Base-by-base conservation (phyloP, 2,888 invertebrate genomes). In the Pocota personata region DNA sequence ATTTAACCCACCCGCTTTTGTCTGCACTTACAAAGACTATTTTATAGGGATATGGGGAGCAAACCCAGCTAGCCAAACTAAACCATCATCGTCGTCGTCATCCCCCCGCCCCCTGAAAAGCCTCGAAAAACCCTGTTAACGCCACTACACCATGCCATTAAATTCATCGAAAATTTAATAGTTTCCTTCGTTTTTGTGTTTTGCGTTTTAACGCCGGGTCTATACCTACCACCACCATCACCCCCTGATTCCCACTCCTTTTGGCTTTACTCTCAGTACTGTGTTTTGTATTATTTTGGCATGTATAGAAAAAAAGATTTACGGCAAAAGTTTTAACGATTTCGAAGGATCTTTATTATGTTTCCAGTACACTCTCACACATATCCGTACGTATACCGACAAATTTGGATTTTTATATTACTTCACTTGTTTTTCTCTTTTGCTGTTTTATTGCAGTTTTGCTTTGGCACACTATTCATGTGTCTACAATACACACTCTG, bases 261-360 rank as follows among this genome's bases (percentile, higher is more conserved):
- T 40, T 58, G 16, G 55, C 48, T 19, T n/a, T n/a, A n/a, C 55
- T 55, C 71, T 66, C 71, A 46, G 52, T 66, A 48, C 73, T 32
- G 46, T 66, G 64, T 82, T 86, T 82, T 77, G 75, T 86, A 86
- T 82, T 86, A 72, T 82, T 82, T 82, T 86, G 80, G 86, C 76
- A 72, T 86, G 86, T 86, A 86, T 82, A 86, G 86, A 76, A 82
- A 86, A n/a, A 82, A 86, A 86, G 86, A 86, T 86, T 86, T 86
- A 86, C 82, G 86, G 82, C 86, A 48, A 86, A 86, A 86, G 86
- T 86, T 86, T 86, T 86, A 86, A 86, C 86, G 86, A 86, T 86
- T 86, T 62, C 76, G 35, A 82, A 86, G 82, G 82, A 86, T 86
- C 82, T 82, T 86, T 86, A 82, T 86, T 77, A 86, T 76, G 86